Percentiles rank a stretch among this genome's conserved stretches.
Conservation (phyloP, 2,797 vertebrate genomes). For the Hydrolagus colliei region DNA sequence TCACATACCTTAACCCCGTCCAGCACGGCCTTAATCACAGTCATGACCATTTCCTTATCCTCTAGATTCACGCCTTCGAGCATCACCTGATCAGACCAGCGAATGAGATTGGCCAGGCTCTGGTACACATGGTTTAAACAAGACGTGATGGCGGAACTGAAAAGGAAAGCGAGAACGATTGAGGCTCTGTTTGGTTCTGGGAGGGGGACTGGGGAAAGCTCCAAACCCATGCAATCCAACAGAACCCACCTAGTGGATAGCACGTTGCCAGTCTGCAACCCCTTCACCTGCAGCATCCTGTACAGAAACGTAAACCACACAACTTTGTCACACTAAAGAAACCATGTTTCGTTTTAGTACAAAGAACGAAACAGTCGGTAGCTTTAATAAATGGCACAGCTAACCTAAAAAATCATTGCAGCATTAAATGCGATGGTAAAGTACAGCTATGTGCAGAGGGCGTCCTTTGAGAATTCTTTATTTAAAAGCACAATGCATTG, state of each 20-base stretch:
- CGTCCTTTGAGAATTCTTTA: neutral
- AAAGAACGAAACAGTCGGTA: neutral
- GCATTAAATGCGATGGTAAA: neutral
- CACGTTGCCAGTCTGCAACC: neutral
- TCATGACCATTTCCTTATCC: constrained; percentile 89
- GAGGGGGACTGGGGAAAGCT: neutral
- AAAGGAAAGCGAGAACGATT: constrained; percentile 3
- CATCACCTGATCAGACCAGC: constrained; percentile 97
- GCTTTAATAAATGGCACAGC: neutral
- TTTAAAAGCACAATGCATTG: neutral
- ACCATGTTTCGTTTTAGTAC: neutral
- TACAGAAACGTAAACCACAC: constrained; percentile 9
- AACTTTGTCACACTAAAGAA: neutral
- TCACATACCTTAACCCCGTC: constrained; percentile 87
- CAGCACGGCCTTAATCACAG: constrained; percentile 91
- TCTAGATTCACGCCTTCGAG: constrained; percentile 87
- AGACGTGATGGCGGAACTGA: constrained; percentile 85
- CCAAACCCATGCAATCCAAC: neutral
- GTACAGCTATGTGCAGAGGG: neutral
- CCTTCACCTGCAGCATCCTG: neutral
- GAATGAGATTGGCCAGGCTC: constrained; percentile 92
- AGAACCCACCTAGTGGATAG: neutral
- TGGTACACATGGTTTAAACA: constrained; percentile 93
- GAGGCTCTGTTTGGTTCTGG: constrained; percentile 19
- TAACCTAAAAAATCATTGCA: neutral